These are phyloP conservation scores for Zaprionus camerounensis DNA, from an alignment of 1,140 invertebrate genomes.

Conservation along the genomic window DNA sequence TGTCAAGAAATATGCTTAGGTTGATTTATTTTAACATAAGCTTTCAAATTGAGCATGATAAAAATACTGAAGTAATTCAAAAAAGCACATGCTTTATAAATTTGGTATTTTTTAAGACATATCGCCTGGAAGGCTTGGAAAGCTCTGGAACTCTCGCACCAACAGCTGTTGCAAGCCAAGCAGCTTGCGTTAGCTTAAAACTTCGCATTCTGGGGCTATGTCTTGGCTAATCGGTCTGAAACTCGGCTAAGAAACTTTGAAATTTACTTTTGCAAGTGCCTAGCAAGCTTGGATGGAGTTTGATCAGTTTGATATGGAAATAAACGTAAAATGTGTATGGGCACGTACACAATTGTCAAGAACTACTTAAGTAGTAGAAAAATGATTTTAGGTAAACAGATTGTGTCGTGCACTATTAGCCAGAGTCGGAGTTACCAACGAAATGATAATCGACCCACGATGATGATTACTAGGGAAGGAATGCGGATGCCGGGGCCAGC, in stretches of 20 bases:
- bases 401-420: neutral
- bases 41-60: neutral
- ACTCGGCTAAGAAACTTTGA: neutral
- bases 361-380: neutral
- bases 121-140: conserved; percentile 6
- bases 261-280: neutral
- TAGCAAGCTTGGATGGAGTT: conserved; percentile 29
- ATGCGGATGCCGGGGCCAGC: too few species aligned
- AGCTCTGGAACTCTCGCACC: neutral
- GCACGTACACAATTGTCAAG: neutral
- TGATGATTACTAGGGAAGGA: too few species aligned
- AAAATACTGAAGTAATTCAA: neutral
- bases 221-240: neutral
- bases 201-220: neutral
- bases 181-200: neutral
- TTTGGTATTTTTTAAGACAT: conserved; percentile 42
- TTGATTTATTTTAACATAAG: too few species aligned
- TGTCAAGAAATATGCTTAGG: too few species aligned
- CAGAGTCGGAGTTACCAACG: neutral
- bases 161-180: conserved; percentile 24
- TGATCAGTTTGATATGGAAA: neutral
- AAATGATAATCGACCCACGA: neutral
- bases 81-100: neutral
- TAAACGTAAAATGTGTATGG: neutral
- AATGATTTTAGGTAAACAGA: conserved; percentile 3